phyloP scores from a whole-genome alignment of 2,888 invertebrate genomes.

The Dryococelus australis region DNA sequence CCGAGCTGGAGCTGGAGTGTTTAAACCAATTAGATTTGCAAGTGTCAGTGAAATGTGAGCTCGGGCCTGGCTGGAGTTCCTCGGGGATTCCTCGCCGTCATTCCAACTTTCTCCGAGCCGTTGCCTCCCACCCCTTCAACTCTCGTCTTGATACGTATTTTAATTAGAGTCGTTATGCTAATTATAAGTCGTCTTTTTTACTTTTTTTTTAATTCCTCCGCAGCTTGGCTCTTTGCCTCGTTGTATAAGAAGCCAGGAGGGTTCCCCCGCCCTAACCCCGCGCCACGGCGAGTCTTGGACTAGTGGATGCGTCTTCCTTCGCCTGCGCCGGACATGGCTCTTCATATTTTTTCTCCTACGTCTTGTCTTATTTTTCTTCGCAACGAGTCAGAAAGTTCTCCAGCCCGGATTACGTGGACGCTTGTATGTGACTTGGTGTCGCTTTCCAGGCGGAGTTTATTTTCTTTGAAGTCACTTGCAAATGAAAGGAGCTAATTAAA shows the following conservation, averaged over 20 bases:
- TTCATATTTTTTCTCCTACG: background rate
- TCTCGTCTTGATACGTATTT: slow-evolving; percentile 60
- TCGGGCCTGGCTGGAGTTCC: background rate
- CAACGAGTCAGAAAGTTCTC: background rate
- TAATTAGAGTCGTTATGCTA: slow-evolving; percentile 74
- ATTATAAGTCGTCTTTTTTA: slow-evolving; percentile 54
- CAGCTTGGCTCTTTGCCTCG: background rate
- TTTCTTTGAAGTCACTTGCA: background rate
- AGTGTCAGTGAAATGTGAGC: slow-evolving; percentile 44
- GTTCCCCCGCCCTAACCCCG: background rate
- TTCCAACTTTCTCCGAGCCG: slow-evolving; percentile 26
- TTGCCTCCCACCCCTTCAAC: slow-evolving; percentile 27
- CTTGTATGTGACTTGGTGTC: background rate
- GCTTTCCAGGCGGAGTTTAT: background rate
- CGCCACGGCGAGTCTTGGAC: background rate
- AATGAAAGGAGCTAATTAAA: background rate
- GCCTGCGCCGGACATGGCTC: background rate
- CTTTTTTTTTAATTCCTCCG: slow-evolving; percentile 27
- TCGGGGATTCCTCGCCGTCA: background rate
- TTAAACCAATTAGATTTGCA: slow-evolving; percentile 46
- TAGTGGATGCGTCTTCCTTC: background rate
- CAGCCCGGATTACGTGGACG: background rate
- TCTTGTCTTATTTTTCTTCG: background rate
- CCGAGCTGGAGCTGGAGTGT: slow-evolving; percentile 36
- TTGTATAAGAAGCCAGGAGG: background rate